Evolutionary conservation across 1,140 invertebrate species (phyloP).

Genomic region (Eriocheir sinensis): DNA sequence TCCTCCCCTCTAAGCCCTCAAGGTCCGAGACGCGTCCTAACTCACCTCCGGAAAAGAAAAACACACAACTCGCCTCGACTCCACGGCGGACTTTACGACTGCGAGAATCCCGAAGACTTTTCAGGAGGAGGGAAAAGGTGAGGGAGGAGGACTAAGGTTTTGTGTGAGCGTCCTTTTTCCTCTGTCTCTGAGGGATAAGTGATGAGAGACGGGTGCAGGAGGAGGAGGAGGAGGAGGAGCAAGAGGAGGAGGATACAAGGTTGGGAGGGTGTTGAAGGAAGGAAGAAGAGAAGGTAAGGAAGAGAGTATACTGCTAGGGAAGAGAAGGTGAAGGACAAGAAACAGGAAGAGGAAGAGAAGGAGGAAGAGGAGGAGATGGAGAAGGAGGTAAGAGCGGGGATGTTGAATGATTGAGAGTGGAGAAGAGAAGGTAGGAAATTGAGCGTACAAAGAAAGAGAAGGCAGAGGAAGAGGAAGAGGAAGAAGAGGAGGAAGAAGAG

Average conservation of each 20-base stretch:
- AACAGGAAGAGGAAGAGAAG: background rate
- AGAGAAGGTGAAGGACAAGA: too few relatives aligned
- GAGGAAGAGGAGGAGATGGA: background rate
- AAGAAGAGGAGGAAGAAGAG: background rate
- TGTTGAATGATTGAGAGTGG: too few relatives aligned
- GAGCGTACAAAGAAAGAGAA: background rate
- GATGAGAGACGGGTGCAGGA: background rate
- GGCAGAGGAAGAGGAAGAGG: background rate
- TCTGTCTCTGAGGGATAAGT: background rate
- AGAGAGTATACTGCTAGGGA: too few relatives aligned
- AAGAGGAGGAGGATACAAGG: too few relatives aligned
- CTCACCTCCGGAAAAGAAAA: background rate
- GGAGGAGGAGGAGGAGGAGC: background rate
- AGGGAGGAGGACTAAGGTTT: background rate
- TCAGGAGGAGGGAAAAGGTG: background rate
- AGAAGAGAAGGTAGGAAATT: background rate
- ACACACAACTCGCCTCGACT: background rate
- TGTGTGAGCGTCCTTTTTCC: background rate
- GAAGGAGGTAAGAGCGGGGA: too few relatives aligned
- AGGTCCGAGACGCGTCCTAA: background rate
- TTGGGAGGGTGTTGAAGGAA: too few relatives aligned
- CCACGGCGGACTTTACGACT: slow-evolving; percentile 21
- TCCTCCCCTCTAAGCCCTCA: background rate
- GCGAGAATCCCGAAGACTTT: background rate
- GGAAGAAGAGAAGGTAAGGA: background rate